Percentiles rank a stretch among this genome's conserved stretches.
Conservation (phyloP, 2,113 vertebrate genomes). For the Misgurnus mizolepis region DNA sequence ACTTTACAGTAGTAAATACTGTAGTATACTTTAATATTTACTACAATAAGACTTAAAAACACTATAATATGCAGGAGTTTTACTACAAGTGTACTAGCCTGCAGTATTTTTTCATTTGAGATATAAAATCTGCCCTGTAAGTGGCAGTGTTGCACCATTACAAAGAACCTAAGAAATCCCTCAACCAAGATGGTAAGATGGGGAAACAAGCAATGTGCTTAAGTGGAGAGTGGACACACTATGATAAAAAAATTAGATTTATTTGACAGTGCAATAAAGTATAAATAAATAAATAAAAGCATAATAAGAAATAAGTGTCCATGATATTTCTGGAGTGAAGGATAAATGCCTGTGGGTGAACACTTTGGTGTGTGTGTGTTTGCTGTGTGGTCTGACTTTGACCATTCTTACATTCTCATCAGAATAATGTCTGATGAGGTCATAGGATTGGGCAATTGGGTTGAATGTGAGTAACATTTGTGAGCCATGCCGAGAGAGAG, state of each 20-base stretch:
- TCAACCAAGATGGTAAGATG: neutral
- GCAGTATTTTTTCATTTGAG: neutral
- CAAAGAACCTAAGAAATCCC: neutral
- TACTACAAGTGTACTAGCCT: too few species aligned
- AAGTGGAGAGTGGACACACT: neutral
- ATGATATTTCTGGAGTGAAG: constrained; percentile 18
- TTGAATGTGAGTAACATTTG: too few species aligned
- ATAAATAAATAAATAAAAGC: constrained; percentile 26
- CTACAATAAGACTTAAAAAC: too few species aligned
- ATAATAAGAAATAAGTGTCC: constrained; percentile 9
- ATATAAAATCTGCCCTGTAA: neutral
- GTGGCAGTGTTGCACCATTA: constrained; percentile 37
- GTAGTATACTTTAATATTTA: too few species aligned
- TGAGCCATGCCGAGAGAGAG: neutral
- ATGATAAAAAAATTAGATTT: constrained; percentile 13
- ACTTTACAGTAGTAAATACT: too few species aligned
- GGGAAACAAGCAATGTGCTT: constrained; percentile 20
- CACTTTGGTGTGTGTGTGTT: constrained; percentile 12
- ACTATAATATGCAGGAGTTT: too few species aligned
- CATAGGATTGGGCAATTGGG: constrained; percentile 8
- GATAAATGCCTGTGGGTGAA: constrained; percentile 11
- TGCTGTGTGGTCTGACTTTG: constrained; percentile 19
- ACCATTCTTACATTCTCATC: too few species aligned
- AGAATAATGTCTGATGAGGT: constrained; percentile 29
- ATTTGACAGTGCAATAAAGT: constrained; percentile 37